Evolutionary conservation across 92 coral and sea anemone species (phyloP).

Genomic region (Zoanthus gigantus): DNA sequence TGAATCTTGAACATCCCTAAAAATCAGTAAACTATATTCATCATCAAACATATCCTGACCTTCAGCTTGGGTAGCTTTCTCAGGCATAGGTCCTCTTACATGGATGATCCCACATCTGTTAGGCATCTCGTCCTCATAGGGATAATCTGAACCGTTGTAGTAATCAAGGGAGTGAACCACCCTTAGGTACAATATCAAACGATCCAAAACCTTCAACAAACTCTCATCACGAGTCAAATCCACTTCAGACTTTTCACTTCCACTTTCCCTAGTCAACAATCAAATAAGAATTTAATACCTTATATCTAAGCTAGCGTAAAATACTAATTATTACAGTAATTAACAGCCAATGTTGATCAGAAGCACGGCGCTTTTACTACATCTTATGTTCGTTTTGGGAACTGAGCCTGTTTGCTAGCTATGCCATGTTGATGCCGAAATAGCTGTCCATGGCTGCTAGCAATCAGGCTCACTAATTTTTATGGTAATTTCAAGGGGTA

Average conservation of each 20-base stretch:
- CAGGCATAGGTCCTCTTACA: constrained; percentile 89
- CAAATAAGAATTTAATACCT: background rate
- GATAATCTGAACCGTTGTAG: constrained; percentile 94
- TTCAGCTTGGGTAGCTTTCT: constrained; percentile 88
- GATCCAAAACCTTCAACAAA: constrained; percentile 83
- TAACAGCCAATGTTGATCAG: too few species aligned
- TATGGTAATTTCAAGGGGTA: too few species aligned
- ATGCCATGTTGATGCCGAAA: too few species aligned
- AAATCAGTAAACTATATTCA: too few species aligned
- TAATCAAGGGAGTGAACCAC: constrained; percentile 95
- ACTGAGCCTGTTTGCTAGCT: too few species aligned
- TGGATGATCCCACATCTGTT: constrained; percentile 96
- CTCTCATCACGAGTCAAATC: constrained; percentile 78
- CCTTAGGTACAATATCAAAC: constrained; percentile 83
- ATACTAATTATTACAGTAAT: background rate
- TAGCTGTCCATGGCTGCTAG: too few species aligned
- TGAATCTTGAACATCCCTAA: too few species aligned
- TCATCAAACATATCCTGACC: constrained; percentile 50
- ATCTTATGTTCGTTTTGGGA: too few species aligned
- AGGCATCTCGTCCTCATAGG: constrained; percentile 99
- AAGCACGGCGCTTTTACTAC: too few species aligned
- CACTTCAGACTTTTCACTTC: constrained; percentile 74
- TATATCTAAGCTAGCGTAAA: background rate
- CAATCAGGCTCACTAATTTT: too few species aligned
- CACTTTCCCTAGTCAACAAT: constrained; percentile 29